These are phyloP conservation scores for Psammodynastes pulverulentus DNA, from an alignment of 2,113 vertebrate genomes.

Conservation along the genomic window DNA sequence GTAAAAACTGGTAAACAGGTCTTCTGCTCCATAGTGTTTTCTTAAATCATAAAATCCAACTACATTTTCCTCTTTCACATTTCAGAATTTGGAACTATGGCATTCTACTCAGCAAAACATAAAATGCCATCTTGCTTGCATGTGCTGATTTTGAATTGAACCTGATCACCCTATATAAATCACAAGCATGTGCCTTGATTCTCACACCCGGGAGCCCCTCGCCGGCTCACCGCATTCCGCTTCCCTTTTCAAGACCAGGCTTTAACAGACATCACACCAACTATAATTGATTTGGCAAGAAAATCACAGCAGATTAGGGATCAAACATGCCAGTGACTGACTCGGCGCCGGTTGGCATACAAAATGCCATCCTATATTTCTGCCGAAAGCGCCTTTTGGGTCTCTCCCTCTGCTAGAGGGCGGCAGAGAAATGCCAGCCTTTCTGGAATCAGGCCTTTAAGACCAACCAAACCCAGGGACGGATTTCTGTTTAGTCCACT, in stretches of 20 bases:
- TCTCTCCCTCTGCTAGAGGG: neutral
- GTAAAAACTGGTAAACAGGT: too few species aligned
- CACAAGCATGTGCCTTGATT: neutral
- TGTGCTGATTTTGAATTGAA: too few species aligned
- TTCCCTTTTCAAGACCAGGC: neutral
- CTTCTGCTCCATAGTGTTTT: too few species aligned
- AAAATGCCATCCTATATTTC: neutral
- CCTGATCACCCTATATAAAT: neutral
- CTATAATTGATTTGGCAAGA: neutral
- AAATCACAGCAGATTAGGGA: neutral
- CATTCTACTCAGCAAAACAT: too few species aligned
- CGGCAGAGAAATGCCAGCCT: neutral
- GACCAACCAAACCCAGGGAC: neutral
- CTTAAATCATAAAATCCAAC: too few species aligned
- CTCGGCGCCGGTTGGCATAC: neutral
- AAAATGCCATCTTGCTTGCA: too few species aligned
- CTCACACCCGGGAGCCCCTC: neutral
- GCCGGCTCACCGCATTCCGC: neutral
- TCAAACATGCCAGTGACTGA: neutral
- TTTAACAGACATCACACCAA: constrained; percentile 2
- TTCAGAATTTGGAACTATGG: too few species aligned
- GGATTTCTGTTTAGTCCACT: neutral
- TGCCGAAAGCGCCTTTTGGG: too few species aligned
- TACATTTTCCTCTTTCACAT: too few species aligned
- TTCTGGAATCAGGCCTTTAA: neutral